phyloP scores from a whole-genome alignment of 2,113 vertebrate species.

The Telmatochromis sp. region DNA sequence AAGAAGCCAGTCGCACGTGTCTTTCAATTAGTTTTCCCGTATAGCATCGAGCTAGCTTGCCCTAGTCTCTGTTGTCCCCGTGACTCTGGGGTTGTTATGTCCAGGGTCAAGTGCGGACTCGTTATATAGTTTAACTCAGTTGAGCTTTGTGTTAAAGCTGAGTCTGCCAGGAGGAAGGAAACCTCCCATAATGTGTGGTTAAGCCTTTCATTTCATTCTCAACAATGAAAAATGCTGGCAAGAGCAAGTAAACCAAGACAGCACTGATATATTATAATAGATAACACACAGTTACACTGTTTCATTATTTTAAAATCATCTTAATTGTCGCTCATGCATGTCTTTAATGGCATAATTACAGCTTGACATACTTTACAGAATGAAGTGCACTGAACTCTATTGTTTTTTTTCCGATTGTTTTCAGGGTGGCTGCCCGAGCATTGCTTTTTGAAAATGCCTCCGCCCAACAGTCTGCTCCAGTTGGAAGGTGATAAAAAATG shows the following conservation, averaged over 20 bases:
- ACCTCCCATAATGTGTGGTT: conserved; percentile 20
- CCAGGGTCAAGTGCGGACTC: neutral
- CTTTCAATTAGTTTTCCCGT: conserved; percentile 16
- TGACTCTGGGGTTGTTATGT: neutral
- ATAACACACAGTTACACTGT: neutral
- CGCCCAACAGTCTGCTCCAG: conserved; percentile 63
- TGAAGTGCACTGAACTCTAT: neutral
- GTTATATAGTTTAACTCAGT: conserved; percentile 4
- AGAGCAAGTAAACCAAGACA: neutral
- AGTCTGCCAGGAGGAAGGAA: conserved; percentile 36
- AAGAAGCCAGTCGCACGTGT: conserved; percentile 12
- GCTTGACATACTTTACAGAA: neutral
- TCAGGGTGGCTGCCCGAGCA: conserved; percentile 84
- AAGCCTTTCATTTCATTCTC: neutral
- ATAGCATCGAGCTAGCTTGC: neutral
- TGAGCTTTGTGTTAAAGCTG: neutral
- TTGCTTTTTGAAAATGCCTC: conserved; percentile 83
- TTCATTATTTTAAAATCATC: neutral
- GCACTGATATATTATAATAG: neutral
- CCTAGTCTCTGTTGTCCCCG: neutral
- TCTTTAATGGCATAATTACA: neutral
- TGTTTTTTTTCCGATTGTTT: conserved; percentile 12
- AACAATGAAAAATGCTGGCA: conserved; percentile 14
- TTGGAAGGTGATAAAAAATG: conserved; percentile 71
- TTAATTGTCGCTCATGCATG: neutral